Percentiles rank a stretch among this genome's conserved stretches.
Evolutionary conservation across 2,888 invertebrate genomes (phyloP).

Genomic region (Panopea generosa): DNA sequence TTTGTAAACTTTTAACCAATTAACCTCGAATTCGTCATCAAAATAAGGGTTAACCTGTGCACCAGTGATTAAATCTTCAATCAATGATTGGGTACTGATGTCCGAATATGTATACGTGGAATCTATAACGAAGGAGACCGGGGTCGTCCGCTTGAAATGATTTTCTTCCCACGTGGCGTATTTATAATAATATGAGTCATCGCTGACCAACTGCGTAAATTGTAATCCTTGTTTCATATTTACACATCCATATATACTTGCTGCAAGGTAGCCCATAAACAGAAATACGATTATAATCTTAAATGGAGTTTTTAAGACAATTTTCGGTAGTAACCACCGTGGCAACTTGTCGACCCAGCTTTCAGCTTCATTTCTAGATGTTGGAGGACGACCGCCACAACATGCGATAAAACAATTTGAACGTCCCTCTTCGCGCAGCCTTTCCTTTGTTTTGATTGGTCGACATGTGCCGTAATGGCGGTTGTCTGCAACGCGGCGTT

Average conservation of each 20-base stretch:
- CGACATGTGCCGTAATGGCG: conserved; percentile 33
- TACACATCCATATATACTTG: conserved; percentile 44
- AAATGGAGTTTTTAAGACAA: conserved; percentile 53
- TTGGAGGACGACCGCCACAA: conserved; percentile 35
- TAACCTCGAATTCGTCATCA: conserved; percentile 19
- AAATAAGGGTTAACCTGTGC: conserved; percentile 24
- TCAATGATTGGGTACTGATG: conserved; percentile 4
- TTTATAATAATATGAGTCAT: conserved; percentile 55
- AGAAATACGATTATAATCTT: no score
- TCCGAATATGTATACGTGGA: conserved; percentile 30
- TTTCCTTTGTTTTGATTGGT: conserved; percentile 22
- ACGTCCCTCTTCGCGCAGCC: no score
- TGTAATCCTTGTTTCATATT: conserved; percentile 53
- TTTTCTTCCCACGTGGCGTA: conserved; percentile 37
- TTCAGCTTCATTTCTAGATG: conserved; percentile 55
- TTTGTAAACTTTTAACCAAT: conserved; percentile 30
- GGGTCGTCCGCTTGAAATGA: conserved; percentile 25
- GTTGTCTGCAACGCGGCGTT: conserved; percentile 85
- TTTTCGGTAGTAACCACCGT: conserved; percentile 57
- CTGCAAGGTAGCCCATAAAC: conserved; percentile 66
- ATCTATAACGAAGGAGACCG: conserved; percentile 40
- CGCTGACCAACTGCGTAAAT: conserved; percentile 41
- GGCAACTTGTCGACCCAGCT: conserved; percentile 67
- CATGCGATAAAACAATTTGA: conserved; percentile 30
- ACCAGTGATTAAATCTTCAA: conserved; percentile 20